Conservation (phyloP, 2,888 invertebrate species). For the Spilarctia lutea region DNA sequence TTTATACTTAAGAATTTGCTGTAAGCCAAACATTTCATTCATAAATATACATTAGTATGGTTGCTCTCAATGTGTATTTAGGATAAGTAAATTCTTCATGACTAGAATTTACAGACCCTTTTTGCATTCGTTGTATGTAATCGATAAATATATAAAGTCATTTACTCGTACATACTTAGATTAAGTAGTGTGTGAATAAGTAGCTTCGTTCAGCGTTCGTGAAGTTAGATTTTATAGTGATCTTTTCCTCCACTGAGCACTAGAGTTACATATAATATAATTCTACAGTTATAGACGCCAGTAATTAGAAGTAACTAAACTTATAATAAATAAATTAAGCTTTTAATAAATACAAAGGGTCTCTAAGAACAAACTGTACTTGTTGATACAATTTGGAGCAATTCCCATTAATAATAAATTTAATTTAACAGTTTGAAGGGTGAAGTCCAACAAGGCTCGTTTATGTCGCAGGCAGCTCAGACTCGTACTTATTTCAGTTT, state of each 20-base stretch:
- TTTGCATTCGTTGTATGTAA: neutral
- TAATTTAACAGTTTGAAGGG: constrained; percentile 12
- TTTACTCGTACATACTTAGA: neutral
- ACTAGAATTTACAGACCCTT: neutral
- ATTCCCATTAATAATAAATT: constrained; percentile 13
- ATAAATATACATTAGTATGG: neutral
- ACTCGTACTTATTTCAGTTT: constrained; percentile 9
- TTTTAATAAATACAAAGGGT: constrained; percentile 24
- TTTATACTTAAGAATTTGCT: constrained; percentile 19
- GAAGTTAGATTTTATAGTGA: constrained; percentile 29
- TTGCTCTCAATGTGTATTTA: neutral
- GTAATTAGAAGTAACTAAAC: constrained; percentile 54
- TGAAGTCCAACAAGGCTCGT: neutral
- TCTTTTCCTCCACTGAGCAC: constrained; percentile 53
- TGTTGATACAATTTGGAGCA: constrained; percentile 11
- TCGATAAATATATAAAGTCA: neutral
- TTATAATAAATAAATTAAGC: constrained; percentile 41
- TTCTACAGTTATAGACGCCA: constrained; percentile 54
- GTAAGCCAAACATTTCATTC: neutral
- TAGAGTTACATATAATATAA: constrained; percentile 47
- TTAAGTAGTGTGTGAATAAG: neutral
- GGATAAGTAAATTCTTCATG: neutral
- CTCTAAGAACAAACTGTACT: constrained; percentile 26
- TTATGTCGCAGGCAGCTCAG: constrained; percentile 11
- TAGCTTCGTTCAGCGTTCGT: neutral